Evolutionary conservation across 2,113 vertebrate genomes (phyloP).

Genomic region (Sorex fumeus): DNA sequence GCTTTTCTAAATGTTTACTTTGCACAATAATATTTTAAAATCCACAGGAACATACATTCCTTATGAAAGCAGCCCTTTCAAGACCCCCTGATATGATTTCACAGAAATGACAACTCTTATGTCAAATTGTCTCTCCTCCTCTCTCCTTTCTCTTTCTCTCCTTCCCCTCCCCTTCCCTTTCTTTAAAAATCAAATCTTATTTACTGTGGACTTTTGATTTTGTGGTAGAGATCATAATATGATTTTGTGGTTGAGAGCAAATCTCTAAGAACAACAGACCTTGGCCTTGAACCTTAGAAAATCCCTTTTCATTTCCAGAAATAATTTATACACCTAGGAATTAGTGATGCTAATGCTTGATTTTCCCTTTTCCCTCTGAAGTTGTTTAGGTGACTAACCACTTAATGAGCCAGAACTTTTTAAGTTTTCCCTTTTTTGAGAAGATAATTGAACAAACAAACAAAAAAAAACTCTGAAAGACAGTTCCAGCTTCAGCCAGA

Average conservation of each 20-base stretch:
- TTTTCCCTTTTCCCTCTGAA: conserved; percentile 42
- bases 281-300: conserved; percentile 42
- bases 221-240: conserved; percentile 37
- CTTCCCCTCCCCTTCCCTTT: too few relatives aligned
- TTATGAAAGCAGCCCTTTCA: too few relatives aligned
- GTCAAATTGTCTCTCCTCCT: too few relatives aligned
- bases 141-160: too few relatives aligned
- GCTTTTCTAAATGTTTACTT: conserved; percentile 42
- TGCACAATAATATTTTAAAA: conserved; percentile 60
- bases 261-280: conserved; percentile 2
- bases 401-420: background rate
- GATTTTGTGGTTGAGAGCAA: background rate
- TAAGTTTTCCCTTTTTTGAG: conserved; percentile 54
- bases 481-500: background rate
- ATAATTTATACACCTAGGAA: conserved; percentile 4
- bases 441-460: conserved; percentile 43
- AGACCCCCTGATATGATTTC: too few relatives aligned
- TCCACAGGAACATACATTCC: background rate
- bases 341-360: conserved; percentile 44
- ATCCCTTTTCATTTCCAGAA: conserved; percentile 31
- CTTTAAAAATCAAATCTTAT: too few relatives aligned
- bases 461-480: conserved; percentile 45
- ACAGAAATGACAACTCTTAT: too few relatives aligned
- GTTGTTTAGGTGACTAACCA: background rate
- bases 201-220: conserved; percentile 7